Evolutionary conservation across 37 sponge, comb jelly and placozoan genomes (phyloP).

Genomic region (Eunapius fragilis): DNA sequence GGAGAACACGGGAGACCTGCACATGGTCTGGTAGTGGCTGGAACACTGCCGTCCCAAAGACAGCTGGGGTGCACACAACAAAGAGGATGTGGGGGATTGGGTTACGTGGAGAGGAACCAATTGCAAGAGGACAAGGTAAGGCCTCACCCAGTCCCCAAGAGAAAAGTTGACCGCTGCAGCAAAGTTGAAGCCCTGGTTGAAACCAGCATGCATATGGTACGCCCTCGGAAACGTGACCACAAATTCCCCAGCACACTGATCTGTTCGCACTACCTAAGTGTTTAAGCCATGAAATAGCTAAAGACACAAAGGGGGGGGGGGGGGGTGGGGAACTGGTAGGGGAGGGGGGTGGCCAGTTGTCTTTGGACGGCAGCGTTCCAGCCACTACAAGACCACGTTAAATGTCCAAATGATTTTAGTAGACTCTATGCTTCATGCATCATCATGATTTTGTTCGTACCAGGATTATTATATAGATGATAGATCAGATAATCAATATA

Average conservation of each 20-base stretch:
- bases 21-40: constrained; percentile 74
- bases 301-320: not conserved
- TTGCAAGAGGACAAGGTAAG: constrained; percentile 4
- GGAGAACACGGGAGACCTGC: constrained; percentile 85
- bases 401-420: too few relatives aligned
- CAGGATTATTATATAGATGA: too few relatives aligned
- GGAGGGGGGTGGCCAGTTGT: too few relatives aligned
- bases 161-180: constrained; percentile 98
- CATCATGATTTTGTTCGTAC: too few relatives aligned
- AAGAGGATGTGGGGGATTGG: not conserved
- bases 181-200: constrained; percentile 99
- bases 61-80: constrained; percentile 57
- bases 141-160: constrained; percentile 93
- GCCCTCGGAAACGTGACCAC: constrained; percentile 97
- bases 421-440: too few relatives aligned
- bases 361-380: too few relatives aligned
- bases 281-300: too few relatives aligned
- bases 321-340: too few relatives aligned
- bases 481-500: too few relatives aligned
- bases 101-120: not conserved
- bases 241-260: constrained; percentile 96
- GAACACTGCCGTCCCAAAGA: constrained; percentile 90
- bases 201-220: constrained; percentile 98
- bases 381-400: too few relatives aligned
- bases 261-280: constrained; percentile 82